A percentile compares a stretch with the other conserved stretches of the same genome.
Conservation (phyloP, 2,113 vertebrate species). For the Pituophis catenifer region DNA sequence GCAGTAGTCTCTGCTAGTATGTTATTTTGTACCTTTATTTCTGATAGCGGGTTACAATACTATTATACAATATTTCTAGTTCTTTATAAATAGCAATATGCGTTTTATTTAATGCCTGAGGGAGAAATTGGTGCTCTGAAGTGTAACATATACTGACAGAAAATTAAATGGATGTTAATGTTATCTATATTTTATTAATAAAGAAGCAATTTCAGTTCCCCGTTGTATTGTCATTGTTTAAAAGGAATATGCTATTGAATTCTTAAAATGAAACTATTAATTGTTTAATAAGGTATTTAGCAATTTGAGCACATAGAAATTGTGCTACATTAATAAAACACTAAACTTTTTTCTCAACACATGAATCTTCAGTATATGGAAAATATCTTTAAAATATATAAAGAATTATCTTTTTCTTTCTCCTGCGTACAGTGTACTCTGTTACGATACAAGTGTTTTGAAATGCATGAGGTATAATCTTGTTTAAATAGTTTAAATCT, state of each 20-base stretch:
- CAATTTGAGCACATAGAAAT: neutral
- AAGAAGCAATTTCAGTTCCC: conserved; percentile 49
- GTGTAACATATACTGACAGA: conserved; percentile 40
- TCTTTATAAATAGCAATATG: neutral
- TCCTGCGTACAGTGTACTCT: neutral
- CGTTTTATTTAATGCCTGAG: conserved; percentile 33
- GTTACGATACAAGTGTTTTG: neutral
- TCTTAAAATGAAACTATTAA: neutral
- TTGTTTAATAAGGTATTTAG: neutral
- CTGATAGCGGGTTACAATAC: neutral
- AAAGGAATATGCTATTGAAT: conserved; percentile 42
- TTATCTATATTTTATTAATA: conserved; percentile 34
- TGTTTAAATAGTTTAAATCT: neutral
- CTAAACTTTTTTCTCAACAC: neutral
- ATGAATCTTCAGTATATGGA: neutral
- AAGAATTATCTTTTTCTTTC: neutral
- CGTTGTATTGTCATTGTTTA: conserved; percentile 42
- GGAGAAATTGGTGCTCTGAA: conserved; percentile 17
- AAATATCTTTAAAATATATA: neutral
- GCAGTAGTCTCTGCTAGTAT: conserved; percentile 49
- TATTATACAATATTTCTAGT: conserved; percentile 16
- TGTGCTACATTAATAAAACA: neutral
- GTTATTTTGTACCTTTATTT: conserved; percentile 38
- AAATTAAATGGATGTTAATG: conserved; percentile 48
- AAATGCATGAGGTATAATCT: neutral